These are phyloP conservation scores for Rousettus leschenaultii DNA, from an alignment of 2,113 vertebrate genomes.

Conservation along the genomic window DNA sequence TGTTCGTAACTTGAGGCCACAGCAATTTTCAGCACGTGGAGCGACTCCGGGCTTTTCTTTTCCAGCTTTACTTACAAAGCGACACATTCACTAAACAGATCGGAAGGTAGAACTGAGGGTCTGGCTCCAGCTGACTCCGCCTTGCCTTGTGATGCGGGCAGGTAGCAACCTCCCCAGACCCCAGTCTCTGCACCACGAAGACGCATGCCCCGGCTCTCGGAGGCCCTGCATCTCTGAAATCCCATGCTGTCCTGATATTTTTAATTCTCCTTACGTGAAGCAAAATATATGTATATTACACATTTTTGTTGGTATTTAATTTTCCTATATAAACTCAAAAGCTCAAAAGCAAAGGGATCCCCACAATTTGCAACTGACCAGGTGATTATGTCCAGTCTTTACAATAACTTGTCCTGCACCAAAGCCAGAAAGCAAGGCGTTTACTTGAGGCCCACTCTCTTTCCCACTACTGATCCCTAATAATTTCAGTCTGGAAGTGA, in stretches of 20 bases:
- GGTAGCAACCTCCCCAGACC: not conserved
- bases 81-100: not conserved
- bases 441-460: not conserved
- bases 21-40: not conserved
- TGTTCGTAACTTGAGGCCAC: not conserved
- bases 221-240: not conserved
- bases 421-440: not conserved
- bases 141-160: not conserved
- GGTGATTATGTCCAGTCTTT: not conserved
- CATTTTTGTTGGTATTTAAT: not conserved
- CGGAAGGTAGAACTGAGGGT: not conserved
- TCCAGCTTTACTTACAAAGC: not conserved
- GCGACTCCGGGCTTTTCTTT: not conserved
- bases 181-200: not conserved
- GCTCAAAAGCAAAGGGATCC: not conserved
- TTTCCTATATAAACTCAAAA: not conserved
- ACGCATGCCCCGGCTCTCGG: not conserved
- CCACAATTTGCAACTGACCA: not conserved
- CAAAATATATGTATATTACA: not conserved
- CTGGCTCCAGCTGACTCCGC: not conserved
- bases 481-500: not conserved
- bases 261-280: not conserved
- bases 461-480: not conserved
- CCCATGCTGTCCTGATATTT: not conserved
- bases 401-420: not conserved